These are phyloP conservation scores for Caligus rogercresseyi DNA, from an alignment of 1,140 invertebrate species.

Conservation along the genomic window DNA sequence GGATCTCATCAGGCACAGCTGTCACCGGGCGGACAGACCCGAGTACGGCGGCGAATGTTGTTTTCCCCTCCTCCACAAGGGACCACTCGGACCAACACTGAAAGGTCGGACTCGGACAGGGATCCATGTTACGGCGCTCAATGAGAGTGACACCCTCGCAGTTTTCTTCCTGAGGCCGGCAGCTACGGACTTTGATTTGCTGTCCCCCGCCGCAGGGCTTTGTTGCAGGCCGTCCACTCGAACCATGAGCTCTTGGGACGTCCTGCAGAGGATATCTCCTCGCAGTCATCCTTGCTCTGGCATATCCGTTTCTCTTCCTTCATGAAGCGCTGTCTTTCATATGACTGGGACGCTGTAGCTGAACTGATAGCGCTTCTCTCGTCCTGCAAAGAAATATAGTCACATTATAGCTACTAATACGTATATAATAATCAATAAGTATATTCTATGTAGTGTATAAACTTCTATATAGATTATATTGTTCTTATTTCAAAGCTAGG, in stretches of 20 bases:
- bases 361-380: slow-evolving; percentile 17
- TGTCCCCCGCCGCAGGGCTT: slow-evolving; percentile 6
- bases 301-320: neutral
- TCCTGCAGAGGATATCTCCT: neutral
- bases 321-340: slow-evolving; percentile 7
- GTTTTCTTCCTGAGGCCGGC: neutral
- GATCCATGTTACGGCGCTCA: slow-evolving; percentile 5
- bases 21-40: neutral
- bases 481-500: no score
- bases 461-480: no score
- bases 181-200: slow-evolving; percentile 12
- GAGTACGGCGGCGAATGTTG: neutral
- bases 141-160: slow-evolving; percentile 6
- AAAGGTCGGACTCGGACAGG: slow-evolving; percentile 3
- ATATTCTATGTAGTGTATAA: no score
- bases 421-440: neutral
- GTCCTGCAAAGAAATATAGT: neutral
- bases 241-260: neutral
- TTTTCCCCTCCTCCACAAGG: neutral
- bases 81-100: slow-evolving; percentile 18
- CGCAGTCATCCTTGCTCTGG: neutral
- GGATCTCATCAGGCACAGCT: neutral
- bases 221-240: slow-evolving; percentile 11
- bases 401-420: neutral
- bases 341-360: slow-evolving; percentile 13